These are phyloP conservation scores for Drosophila paulistorum DNA, from an alignment of 1,140 invertebrate genomes.

Conservation along the genomic window DNA sequence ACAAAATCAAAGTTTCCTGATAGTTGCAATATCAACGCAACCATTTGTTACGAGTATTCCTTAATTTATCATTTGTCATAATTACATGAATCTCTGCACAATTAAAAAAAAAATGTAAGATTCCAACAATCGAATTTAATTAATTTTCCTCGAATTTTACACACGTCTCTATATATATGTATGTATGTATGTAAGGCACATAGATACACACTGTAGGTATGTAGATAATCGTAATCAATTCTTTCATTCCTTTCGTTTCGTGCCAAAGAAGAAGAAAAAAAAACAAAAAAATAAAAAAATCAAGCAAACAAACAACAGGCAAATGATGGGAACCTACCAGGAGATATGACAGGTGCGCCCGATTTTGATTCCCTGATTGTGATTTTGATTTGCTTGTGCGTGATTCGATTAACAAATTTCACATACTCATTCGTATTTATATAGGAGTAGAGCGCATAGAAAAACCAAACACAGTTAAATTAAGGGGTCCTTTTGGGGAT, in stretches of 20 bases:
- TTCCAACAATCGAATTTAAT: neutral
- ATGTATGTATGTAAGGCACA: neutral
- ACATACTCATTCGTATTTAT: constrained; percentile 29
- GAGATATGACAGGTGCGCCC: constrained; percentile 38
- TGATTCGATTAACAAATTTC: constrained; percentile 52
- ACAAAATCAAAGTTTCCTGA: no score
- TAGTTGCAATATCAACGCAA: no score
- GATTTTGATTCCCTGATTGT: constrained; percentile 42
- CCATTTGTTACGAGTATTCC: no score
- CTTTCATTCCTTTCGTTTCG: neutral
- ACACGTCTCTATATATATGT: neutral
- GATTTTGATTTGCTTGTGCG: constrained; percentile 49
- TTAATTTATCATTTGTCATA: no score
- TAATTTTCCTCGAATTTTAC: neutral
- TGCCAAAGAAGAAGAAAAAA: neutral
- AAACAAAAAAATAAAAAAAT: constrained; percentile 3
- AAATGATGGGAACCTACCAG: constrained; percentile 28
- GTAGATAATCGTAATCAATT: neutral
- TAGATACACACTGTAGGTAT: neutral
- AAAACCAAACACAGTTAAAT: neutral
- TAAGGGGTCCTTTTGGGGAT: no score
- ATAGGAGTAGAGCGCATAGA: neutral
- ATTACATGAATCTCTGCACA: no score
- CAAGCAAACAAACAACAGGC: constrained; percentile 29
- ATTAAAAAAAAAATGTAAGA: neutral